These are phyloP conservation scores for Listronotus oregonensis DNA, from an alignment of 1,140 invertebrate genomes.

Conservation along the genomic window DNA sequence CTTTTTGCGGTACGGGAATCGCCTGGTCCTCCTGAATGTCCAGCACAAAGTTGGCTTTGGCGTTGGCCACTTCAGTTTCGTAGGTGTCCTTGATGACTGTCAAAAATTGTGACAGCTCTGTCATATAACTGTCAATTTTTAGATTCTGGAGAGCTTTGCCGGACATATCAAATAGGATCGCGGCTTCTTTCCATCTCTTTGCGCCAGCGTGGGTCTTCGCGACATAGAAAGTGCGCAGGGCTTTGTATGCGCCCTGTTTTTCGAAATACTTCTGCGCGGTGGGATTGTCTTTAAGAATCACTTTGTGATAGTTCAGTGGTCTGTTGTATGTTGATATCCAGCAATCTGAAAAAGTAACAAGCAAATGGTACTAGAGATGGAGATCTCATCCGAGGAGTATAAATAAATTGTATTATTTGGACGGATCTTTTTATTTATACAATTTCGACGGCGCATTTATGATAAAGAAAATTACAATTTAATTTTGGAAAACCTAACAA, in stretches of 20 bases:
- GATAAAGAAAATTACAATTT: too few species aligned
- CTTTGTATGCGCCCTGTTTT: too few species aligned
- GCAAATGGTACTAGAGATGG: too few species aligned
- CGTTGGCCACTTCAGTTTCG: slow-evolving; percentile 59
- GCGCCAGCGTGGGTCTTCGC: slow-evolving; percentile 79
- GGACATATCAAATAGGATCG: slow-evolving; percentile 80
- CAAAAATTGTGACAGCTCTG: slow-evolving; percentile 62
- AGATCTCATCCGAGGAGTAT: too few species aligned
- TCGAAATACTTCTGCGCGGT: too few species aligned
- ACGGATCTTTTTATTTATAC: too few species aligned
- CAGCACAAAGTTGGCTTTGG: slow-evolving; percentile 67
- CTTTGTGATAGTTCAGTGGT: slow-evolving; percentile 52
- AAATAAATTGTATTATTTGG: too few species aligned
- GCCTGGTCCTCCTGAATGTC: slow-evolving; percentile 58
- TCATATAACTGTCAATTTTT: slow-evolving; percentile 8
- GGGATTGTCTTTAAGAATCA: slow-evolving; percentile 45
- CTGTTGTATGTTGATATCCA: slow-evolving; percentile 95
- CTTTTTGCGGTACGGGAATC: slow-evolving; percentile 57
- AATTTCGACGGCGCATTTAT: too few species aligned
- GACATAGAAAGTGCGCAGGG: slow-evolving; percentile 89
- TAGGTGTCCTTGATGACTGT: slow-evolving; percentile 73
- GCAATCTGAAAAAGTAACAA: slow-evolving; percentile 65
- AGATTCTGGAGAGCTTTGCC: slow-evolving; percentile 55
- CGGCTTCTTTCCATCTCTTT: slow-evolving; percentile 87
- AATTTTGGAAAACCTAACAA: too few species aligned